Base-by-base conservation (phyloP, 2,888 invertebrate genomes). In the Drosophila atroscutellata region DNA sequence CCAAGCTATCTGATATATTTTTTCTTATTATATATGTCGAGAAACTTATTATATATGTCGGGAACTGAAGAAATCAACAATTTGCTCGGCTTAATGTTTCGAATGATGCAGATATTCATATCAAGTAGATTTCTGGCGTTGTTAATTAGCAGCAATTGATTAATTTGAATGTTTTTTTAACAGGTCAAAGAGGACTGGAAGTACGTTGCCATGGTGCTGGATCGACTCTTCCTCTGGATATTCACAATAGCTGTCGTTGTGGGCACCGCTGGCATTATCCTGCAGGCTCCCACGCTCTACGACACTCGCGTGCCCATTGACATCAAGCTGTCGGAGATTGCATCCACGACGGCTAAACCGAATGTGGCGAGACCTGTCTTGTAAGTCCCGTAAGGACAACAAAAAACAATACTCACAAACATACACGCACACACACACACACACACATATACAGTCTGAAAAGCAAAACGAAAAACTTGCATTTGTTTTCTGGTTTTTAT, bases 101-200 rank as follows among this genome's bases (percentile, higher is more conserved):
- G n/a, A n/a, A n/a, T 20, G 42, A 13, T 42, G 42, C 3, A 45
- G 13, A 20, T 45, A 3, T 7, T 20, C 0, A 13, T 2, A 24
- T 45, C 24, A 24, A 15, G 7, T 15, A 4, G 2, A 24, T 15
- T 15, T 15, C 1, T 24, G 2, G 2, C 45, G 24, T 15, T 45
- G 13, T 15, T 24, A 8, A 11, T 20, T 42, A 20, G 42, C 9
- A 20, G 42, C 20, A 11, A 45, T 7, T 15, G 15, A 45, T 24
- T 8, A 8, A 24, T 4, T 15, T 39, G 13, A n/a, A 66, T 50
- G 18, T 15, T 45, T 37, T 37, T 52, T 30, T 36, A 64, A 47
- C 91, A 97, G 97, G 97, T 98, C 84, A 97, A 97, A 94, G 98
- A 99, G 94, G 99, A 99, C 94, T 99, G 99, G 99, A 99, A 99